A percentile compares a stretch with the other conserved stretches of the same genome.
These are phyloP conservation scores for Drosophila sechellia DNA, from an alignment of 1,140 invertebrate species.

Conservation along the genomic window DNA sequence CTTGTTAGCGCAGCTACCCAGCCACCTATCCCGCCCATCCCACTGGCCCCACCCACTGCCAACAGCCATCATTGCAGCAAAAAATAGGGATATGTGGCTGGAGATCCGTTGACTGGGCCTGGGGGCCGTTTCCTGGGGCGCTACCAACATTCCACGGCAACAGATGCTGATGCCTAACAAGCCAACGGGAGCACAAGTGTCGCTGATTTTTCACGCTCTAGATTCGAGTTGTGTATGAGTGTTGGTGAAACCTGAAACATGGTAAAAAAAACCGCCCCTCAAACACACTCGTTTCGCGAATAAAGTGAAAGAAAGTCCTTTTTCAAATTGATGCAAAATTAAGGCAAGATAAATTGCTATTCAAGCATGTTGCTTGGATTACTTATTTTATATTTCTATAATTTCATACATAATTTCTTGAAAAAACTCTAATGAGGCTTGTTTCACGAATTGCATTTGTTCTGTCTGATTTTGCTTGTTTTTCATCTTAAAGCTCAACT, in stretches of 20 bases:
- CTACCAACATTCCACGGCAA: conserved; percentile 44
- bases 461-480: too few species aligned
- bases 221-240: conserved; percentile 36
- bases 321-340: background rate
- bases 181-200: conserved; percentile 60
- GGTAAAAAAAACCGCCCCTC: background rate
- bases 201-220: conserved; percentile 75
- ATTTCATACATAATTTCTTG: too few species aligned
- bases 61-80: conserved; percentile 8
- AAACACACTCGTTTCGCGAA: background rate
- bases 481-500: conserved; percentile 16
- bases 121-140: conserved; percentile 26
- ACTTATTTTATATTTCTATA: background rate
- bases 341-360: background rate
- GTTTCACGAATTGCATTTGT: background rate
- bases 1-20: conserved; percentile 65
- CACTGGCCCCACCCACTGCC: background rate
- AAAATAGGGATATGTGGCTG: conserved; percentile 25
- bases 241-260: conserved; percentile 5
- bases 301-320: conserved; percentile 1
- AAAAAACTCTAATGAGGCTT: too few species aligned
- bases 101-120: conserved; percentile 42
- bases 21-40: conserved; percentile 4
- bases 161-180: conserved; percentile 69
- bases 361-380: background rate